Evolutionary conservation across 2,113 vertebrate species (phyloP).

Genomic region (Anoura caudifer): DNA sequence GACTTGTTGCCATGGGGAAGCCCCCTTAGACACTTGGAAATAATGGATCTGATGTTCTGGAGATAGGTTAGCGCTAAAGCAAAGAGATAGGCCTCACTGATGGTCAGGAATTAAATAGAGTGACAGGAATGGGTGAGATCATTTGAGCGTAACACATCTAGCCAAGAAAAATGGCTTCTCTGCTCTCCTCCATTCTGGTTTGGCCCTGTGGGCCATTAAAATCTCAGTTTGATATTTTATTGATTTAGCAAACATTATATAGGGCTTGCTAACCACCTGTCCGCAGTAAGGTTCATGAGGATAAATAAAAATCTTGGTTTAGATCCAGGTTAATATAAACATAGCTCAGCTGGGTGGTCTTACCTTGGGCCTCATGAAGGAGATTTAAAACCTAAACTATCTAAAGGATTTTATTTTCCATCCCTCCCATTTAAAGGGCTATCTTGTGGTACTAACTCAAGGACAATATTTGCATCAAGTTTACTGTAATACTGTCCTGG

Average conservation of each 20-base stretch:
- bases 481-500: background rate
- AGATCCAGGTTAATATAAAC: background rate
- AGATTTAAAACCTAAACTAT: background rate
- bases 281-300: background rate
- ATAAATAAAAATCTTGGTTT: background rate
- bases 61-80: background rate
- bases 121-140: background rate
- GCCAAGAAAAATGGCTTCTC: background rate
- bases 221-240: background rate
- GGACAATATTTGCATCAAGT: background rate
- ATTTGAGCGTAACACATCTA: background rate
- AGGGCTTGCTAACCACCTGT: background rate
- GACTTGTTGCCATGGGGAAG: background rate
- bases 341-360: background rate
- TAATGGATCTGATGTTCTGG: background rate
- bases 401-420: background rate
- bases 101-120: background rate
- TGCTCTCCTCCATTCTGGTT: background rate
- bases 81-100: background rate
- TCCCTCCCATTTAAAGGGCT: background rate
- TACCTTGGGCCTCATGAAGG: background rate
- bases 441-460: background rate
- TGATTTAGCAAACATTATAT: background rate
- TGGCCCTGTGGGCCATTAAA: background rate
- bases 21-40: background rate